Base-by-base conservation (phyloP, 2,888 invertebrate genomes). In the Isotomurus palustris region DNA sequence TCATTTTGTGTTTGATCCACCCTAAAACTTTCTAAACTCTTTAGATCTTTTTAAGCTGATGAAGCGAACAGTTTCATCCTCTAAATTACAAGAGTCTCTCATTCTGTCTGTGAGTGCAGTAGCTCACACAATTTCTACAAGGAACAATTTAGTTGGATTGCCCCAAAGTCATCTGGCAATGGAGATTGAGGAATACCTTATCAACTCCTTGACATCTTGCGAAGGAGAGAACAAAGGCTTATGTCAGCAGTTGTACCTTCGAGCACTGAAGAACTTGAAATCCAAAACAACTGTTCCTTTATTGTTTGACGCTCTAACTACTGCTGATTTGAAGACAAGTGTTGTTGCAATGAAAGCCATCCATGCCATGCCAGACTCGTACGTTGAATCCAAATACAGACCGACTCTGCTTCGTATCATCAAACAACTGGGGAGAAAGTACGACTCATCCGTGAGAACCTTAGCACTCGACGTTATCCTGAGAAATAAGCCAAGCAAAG, bases 391-490 rank as follows among this genome's bases (percentile, higher is more conserved):
- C 6, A 57, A 61, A n/a, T 63, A 64, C 27, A 41, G 67, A 45
- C 62, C 66, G 24, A 48, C 54, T 8, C 58, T 78, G 60, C 60
- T 73, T 44, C 69, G 70, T 41, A 74, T 78, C 25, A 76, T 74
- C 61, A 72, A 74, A 50, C 76, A 77, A 59, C 72, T 73, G 29
- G 71, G 69, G 3, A 68, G 76, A 60, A 79, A 77, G 44, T 83
- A 83, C 72, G 86, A 87, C 72, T 84, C 85, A 28, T 86, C 85
- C 62, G 81, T 84, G 0, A 78, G 88, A 70, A 84, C 84, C 1
- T 69, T 86, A 51, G 86, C 88, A 0, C 73, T 84, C n/a, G 86
- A 88, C 69, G 77, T 88, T 8, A 74, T 89, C 14, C 75, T 89
- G 3, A 79, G 82, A 53, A 78, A 81, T 51, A 74, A 80, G 27